A percentile compares a stretch with the other conserved stretches of the same genome.
phyloP scores from a whole-genome alignment of 2,113 vertebrate species.

The Embiotoca jacksoni region DNA sequence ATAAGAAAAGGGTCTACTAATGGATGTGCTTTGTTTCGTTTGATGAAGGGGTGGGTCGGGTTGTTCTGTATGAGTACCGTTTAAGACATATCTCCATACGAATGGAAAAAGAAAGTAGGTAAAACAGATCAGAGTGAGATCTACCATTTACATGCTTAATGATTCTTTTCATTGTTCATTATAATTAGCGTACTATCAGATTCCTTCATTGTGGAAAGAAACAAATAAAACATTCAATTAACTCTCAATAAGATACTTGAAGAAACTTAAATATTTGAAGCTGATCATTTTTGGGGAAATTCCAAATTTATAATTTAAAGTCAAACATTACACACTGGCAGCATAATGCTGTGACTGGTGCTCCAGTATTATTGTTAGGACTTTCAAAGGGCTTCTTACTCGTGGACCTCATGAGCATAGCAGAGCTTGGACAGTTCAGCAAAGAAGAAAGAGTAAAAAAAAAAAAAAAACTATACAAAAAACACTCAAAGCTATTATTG shows the following conservation, averaged over 20 bases:
- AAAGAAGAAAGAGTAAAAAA: not conserved
- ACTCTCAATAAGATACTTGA: not conserved
- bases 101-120: not conserved
- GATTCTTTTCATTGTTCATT: not conserved
- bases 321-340: no score
- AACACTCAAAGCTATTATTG: not conserved
- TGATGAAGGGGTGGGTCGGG: slow-evolving; percentile 56
- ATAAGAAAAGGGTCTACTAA: slow-evolving; percentile 77
- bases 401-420: no score
- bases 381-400: no score
- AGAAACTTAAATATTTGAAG: not conserved
- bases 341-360: no score
- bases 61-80: slow-evolving; percentile 31
- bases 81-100: slow-evolving; percentile 41
- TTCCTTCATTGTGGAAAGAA: not conserved
- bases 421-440: not conserved
- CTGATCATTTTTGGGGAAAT: not conserved
- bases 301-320: no score
- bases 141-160: not conserved
- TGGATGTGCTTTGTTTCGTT: slow-evolving; percentile 76
- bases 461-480: no score
- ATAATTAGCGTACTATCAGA: not conserved
- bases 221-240: slow-evolving; percentile 24
- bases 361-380: no score
- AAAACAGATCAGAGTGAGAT: not conserved